Percentiles rank a stretch among this genome's conserved stretches.
These are phyloP conservation scores for Probosciger aterrimus DNA, from an alignment of 2,113 vertebrate genomes.

Conservation along the genomic window DNA sequence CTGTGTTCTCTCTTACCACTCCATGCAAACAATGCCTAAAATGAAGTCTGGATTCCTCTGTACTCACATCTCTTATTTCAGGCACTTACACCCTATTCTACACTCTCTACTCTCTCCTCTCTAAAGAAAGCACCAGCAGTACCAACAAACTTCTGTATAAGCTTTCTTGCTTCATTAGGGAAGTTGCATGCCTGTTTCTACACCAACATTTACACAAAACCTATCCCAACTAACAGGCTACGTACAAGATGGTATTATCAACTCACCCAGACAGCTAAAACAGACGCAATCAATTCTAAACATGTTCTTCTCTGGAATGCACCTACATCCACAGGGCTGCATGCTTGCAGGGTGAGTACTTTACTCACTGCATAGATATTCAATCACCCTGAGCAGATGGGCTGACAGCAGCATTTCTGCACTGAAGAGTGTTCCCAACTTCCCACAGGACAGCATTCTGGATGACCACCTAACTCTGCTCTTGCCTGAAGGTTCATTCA, in stretches of 20 bases:
- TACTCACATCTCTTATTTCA: not conserved
- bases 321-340: not conserved
- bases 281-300: not conserved
- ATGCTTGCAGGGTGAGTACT: fast-evolving
- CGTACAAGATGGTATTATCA: not conserved
- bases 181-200: not conserved
- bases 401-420: not conserved
- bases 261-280: not conserved
- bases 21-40: not conserved
- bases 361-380: fast-evolving
- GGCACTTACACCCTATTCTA: not conserved
- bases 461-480: not conserved
- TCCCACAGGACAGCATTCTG: not conserved
- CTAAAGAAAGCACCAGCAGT: fast-evolving
- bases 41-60: not conserved
- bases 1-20: not conserved
- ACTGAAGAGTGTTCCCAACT: not conserved
- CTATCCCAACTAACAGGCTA: not conserved
- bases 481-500: fast-evolving
- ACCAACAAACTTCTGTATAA: fast-evolving
- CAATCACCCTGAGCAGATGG: not conserved
- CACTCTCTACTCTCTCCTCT: not conserved
- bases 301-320: not conserved
- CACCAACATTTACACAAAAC: not conserved
- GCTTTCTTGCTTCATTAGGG: not conserved